Conservation (phyloP, 2,888 invertebrate genomes). For the Volucella zonaria region DNA sequence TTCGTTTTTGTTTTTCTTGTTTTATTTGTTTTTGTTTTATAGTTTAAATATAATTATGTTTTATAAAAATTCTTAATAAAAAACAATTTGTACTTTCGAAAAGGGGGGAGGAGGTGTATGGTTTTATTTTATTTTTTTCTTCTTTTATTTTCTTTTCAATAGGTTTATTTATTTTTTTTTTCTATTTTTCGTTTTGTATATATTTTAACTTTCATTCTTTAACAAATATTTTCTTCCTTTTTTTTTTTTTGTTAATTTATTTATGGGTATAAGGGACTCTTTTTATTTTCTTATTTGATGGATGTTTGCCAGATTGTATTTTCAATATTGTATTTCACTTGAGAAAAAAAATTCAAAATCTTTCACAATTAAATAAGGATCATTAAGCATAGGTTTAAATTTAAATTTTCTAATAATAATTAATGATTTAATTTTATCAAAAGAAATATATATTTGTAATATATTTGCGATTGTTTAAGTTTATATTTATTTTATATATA, state of each 20-base stretch:
- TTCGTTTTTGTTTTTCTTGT: constrained; percentile 25
- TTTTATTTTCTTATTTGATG: constrained; percentile 79
- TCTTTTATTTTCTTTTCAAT: constrained; percentile 71
- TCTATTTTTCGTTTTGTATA: constrained; percentile 75
- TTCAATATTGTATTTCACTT: constrained; percentile 48
- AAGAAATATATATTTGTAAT: constrained; percentile 58
- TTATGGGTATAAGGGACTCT: constrained; percentile 81
- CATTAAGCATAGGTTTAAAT: constrained; percentile 57
- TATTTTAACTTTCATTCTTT: constrained; percentile 57
- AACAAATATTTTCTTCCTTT: constrained; percentile 67
- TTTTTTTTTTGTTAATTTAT: constrained; percentile 73
- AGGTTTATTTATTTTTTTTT: constrained; percentile 72
- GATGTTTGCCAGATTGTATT: constrained; percentile 67
- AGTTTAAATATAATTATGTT: constrained; percentile 74
- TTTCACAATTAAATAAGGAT: constrained; percentile 26
- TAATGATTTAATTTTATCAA: constrained; percentile 57
- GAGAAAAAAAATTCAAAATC: constrained; percentile 61
- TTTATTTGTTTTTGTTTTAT: constrained; percentile 43
- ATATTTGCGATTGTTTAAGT: constrained; percentile 67
- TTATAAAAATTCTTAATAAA: constrained; percentile 80
- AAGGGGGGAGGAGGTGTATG: constrained; percentile 82
- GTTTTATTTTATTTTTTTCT: constrained; percentile 75
- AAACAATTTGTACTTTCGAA: constrained; percentile 83
- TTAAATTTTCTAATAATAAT: constrained; percentile 65
- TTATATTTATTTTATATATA: constrained; percentile 67